Percentiles rank a stretch among this genome's conserved stretches.
Evolutionary conservation across 1,140 invertebrate species (phyloP).

Genomic region (Drosophila serrata): DNA sequence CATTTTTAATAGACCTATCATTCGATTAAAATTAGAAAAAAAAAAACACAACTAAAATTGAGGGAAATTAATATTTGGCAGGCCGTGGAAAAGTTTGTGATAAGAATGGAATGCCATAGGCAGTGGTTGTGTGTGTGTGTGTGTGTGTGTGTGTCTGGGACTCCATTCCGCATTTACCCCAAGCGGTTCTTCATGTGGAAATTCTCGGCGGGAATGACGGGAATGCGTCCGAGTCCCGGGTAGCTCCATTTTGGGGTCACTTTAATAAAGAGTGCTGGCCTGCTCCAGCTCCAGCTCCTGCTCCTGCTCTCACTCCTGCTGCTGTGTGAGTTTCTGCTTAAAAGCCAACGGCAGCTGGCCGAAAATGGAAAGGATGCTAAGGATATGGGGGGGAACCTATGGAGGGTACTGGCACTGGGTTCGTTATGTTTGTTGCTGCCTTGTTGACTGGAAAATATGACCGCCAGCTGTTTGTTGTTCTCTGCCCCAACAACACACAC

Average conservation of each 20-base stretch:
- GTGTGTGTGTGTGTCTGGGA: conserved; percentile 12
- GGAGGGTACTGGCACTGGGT: background rate
- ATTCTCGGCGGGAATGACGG: conserved; percentile 21
- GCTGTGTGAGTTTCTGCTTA: conserved; percentile 74
- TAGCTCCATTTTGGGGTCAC: conserved; percentile 71
- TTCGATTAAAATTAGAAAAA: conserved; percentile 5
- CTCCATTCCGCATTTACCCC: conserved; percentile 7
- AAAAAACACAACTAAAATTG: background rate
- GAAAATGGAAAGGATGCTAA: conserved; percentile 33
- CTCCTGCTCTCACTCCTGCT: conserved; percentile 24
- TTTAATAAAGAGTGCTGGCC: conserved; percentile 64
- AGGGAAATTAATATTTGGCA: conserved; percentile 27
- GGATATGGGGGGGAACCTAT: conserved; percentile 16
- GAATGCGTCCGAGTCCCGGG: conserved; percentile 23
- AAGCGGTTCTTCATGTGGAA: conserved; percentile 13
- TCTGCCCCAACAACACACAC: conserved; percentile 12
- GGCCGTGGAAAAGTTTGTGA: conserved; percentile 6
- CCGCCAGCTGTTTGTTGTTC: conserved; percentile 77
- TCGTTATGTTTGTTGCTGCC: conserved; percentile 73
- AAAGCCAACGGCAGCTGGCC: conserved; percentile 62
- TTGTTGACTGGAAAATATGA: conserved; percentile 81
- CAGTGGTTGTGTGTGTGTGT: background rate
- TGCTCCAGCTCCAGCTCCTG: background rate
- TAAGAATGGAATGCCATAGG: conserved; percentile 24
- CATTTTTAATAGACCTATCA: background rate